A percentile compares a stretch with the other conserved stretches of the same genome.
Conservation (phyloP, 2,888 invertebrate species). For the Drymonia ruficornis region DNA sequence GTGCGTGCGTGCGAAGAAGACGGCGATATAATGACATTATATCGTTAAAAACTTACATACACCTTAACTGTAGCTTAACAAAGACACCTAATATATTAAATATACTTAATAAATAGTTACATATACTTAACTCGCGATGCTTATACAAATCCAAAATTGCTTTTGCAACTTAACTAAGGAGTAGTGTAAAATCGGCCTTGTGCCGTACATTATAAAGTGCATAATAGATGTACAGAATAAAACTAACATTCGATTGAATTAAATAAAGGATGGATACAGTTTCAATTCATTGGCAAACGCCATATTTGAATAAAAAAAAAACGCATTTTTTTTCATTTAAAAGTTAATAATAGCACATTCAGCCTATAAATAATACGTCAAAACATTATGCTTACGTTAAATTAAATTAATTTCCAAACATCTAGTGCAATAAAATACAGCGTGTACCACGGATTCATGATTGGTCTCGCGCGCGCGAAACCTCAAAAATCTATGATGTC, state of each 20-base stretch:
- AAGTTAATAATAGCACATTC: neutral
- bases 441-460: no score
- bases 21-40: conserved; percentile 67
- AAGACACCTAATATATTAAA: conserved; percentile 81
- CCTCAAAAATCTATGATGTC: no score
- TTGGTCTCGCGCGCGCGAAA: no score
- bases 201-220: conserved; percentile 24
- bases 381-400: neutral
- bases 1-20: conserved; percentile 49
- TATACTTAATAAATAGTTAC: conserved; percentile 77
- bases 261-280: neutral
- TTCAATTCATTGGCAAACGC: neutral
- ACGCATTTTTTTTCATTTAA: no score
- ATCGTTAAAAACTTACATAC: conserved; percentile 81
- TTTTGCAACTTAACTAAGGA: conserved; percentile 39
- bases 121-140: conserved; percentile 58
- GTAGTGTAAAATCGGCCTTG: conserved; percentile 35
- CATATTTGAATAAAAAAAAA: no score
- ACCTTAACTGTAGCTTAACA: conserved; percentile 75
- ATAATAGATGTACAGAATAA: conserved; percentile 21
- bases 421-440: neutral
- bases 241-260: neutral
- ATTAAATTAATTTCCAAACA: neutral
- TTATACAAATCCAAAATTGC: conserved; percentile 56
- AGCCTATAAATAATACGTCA: neutral